Evolutionary conservation across 2,113 vertebrate genomes (phyloP).

Genomic region (Meles meles): DNA sequence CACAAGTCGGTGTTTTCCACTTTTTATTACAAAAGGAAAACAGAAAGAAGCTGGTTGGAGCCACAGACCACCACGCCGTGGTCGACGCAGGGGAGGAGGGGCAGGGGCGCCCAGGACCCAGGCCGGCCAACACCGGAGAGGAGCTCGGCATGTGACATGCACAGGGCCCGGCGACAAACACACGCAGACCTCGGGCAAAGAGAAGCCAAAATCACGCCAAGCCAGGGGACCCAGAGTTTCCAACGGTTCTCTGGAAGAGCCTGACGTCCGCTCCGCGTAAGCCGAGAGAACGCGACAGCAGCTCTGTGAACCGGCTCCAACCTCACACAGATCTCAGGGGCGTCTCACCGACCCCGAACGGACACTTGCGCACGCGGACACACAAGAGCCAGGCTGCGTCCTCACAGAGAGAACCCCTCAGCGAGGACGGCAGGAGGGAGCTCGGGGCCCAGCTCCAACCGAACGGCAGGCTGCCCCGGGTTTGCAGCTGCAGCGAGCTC

Average conservation of each 20-base stretch:
- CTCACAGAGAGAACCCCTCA: neutral
- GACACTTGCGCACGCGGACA: neutral
- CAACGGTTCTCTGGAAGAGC: neutral
- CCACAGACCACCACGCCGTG: too few relatives aligned
- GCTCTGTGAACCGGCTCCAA: neutral
- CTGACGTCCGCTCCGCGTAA: neutral
- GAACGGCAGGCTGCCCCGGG: accelerated
- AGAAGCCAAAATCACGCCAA: neutral
- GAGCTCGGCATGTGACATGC: neutral
- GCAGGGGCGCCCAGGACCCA: neutral
- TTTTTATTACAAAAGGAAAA: neutral
- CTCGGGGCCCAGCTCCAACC: neutral
- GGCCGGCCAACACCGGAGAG: neutral
- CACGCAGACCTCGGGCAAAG: neutral
- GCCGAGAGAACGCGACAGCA: neutral
- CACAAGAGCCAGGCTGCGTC: too few relatives aligned
- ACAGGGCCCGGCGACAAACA: neutral
- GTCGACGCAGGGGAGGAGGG: neutral
- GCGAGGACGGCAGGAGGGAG: too few relatives aligned
- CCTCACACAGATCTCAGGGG: neutral
- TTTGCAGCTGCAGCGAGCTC: neutral
- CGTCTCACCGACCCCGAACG: neutral
- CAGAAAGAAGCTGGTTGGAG: neutral
- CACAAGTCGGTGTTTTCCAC: neutral
- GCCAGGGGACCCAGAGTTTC: neutral